Evolutionary conservation across 2,888 invertebrate genomes (phyloP).

Genomic region (Linnaemya vulpina): DNA sequence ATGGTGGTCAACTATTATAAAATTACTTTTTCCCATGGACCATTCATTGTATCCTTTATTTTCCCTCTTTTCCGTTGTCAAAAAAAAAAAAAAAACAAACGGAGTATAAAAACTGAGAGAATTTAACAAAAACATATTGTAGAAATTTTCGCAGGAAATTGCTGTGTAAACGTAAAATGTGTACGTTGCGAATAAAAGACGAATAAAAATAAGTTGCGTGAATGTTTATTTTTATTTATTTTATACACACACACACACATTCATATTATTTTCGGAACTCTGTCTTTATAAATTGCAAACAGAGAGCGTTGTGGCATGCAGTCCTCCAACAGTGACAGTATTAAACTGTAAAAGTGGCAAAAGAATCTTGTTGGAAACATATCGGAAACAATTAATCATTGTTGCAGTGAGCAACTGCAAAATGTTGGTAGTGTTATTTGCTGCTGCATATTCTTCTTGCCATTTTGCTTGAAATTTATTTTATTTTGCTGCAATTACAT

Average conservation of each 20-base stretch:
- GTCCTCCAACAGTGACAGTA: constrained; percentile 14
- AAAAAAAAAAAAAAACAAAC: constrained; percentile 9
- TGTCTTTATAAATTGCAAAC: constrained; percentile 26
- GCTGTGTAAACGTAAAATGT: constrained; percentile 63
- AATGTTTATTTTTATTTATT: constrained; percentile 26
- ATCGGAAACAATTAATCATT: constrained; percentile 76
- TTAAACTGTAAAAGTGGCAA: constrained; percentile 45
- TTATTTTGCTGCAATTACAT: constrained; percentile 61
- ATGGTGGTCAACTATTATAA: constrained; percentile 66
- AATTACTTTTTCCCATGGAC: constrained; percentile 68
- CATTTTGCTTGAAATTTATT: constrained; percentile 21
- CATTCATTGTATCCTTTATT: constrained; percentile 50
- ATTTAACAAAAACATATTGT: constrained; percentile 65
- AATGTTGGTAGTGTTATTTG: constrained; percentile 32
- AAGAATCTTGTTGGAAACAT: constrained; percentile 66
- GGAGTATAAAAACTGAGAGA: no score
- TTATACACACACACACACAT: no score
- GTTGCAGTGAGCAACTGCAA: constrained; percentile 70
- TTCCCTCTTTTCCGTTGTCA: constrained; percentile 10
- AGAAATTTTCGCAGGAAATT: constrained; percentile 67
- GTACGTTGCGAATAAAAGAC: constrained; percentile 11
- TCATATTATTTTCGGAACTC: no score
- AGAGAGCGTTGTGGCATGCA: background rate
- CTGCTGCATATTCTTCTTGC: constrained; percentile 50
- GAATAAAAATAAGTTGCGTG: constrained; percentile 53